phyloP scores from a whole-genome alignment of 1,140 invertebrate genomes.

The Papilio glaucus region DNA sequence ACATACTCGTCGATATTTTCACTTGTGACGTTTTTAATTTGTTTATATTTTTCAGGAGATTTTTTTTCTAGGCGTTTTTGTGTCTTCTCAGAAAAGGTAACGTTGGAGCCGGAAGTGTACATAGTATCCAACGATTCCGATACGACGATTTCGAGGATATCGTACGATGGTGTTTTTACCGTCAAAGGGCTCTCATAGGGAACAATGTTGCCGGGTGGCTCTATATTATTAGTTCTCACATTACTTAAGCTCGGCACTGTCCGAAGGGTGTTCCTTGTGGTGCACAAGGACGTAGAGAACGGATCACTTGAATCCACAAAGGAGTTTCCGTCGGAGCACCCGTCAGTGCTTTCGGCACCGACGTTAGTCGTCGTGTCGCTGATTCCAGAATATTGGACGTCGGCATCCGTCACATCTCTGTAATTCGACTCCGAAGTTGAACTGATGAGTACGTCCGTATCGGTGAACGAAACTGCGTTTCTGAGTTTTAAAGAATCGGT shows the following conservation, averaged over 20 bases:
- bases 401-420: constrained; percentile 36
- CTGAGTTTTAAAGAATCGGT: constrained; percentile 33
- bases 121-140: constrained; percentile 71
- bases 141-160: constrained; percentile 79
- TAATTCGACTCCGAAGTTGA: constrained; percentile 39
- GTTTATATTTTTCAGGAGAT: constrained; percentile 43
- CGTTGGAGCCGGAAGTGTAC: constrained; percentile 45
- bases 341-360: constrained; percentile 32
- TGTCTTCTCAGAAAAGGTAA: constrained; percentile 45
- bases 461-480: constrained; percentile 33
- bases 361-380: constrained; percentile 35
- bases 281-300: constrained; percentile 57
- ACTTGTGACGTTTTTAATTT: constrained; percentile 40
- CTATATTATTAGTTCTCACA: constrained; percentile 50
- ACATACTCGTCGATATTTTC: constrained; percentile 80
- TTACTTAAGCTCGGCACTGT: constrained; percentile 20
- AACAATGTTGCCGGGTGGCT: constrained; percentile 55
- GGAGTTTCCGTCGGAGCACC: constrained; percentile 44
- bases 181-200: constrained; percentile 52
- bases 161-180: constrained; percentile 60
- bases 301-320: constrained; percentile 57
- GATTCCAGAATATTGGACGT: constrained; percentile 8
- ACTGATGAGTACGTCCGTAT: constrained; percentile 23
- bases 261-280: constrained; percentile 50
- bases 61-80: constrained; percentile 42